These are phyloP conservation scores for Batillaria attramentaria DNA, from an alignment of 1,140 invertebrate species.

Conservation along the genomic window DNA sequence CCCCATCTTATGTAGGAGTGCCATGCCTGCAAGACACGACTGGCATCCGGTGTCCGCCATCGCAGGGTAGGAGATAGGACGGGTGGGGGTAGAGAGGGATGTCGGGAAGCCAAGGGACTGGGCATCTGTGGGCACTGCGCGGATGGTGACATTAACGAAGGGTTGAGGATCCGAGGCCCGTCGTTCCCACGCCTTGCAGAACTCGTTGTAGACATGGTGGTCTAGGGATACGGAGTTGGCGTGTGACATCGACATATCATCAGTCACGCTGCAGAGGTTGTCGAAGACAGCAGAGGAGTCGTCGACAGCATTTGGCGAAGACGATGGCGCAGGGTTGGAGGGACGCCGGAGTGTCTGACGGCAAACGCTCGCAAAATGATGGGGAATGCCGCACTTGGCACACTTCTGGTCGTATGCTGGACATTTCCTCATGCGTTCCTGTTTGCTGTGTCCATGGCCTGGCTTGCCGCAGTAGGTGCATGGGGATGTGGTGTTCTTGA, in stretches of 20 bases:
- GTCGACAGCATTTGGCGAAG: too few relatives aligned
- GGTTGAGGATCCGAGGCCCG: constrained; percentile 40
- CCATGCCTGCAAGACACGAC: constrained; percentile 35
- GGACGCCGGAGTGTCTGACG: constrained; percentile 13
- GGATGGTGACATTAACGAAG: constrained; percentile 31
- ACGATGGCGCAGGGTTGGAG: too few relatives aligned
- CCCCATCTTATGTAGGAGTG: constrained; percentile 27
- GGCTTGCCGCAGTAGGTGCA: background rate
- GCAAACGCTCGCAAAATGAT: constrained; percentile 13
- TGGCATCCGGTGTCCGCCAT: constrained; percentile 45
- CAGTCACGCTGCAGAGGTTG: constrained; percentile 27
- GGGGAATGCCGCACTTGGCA: background rate
- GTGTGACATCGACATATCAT: background rate
- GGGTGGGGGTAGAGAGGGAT: background rate
- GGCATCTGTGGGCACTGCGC: constrained; percentile 33
- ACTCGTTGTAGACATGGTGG: constrained; percentile 41
- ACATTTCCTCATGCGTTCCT: constrained; percentile 10
- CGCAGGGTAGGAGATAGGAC: background rate
- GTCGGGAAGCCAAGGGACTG: constrained; percentile 31
- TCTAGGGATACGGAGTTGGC: constrained; percentile 33
- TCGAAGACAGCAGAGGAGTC: constrained; percentile 46
- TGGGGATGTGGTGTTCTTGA: background rate
- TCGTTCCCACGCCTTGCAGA: constrained; percentile 37
- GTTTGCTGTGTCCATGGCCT: background rate
- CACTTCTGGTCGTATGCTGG: constrained; percentile 6